A percentile compares a stretch with the other conserved stretches of the same genome.
Conservation (phyloP, 2,113 vertebrate genomes). For the Sylvia atricapilla region DNA sequence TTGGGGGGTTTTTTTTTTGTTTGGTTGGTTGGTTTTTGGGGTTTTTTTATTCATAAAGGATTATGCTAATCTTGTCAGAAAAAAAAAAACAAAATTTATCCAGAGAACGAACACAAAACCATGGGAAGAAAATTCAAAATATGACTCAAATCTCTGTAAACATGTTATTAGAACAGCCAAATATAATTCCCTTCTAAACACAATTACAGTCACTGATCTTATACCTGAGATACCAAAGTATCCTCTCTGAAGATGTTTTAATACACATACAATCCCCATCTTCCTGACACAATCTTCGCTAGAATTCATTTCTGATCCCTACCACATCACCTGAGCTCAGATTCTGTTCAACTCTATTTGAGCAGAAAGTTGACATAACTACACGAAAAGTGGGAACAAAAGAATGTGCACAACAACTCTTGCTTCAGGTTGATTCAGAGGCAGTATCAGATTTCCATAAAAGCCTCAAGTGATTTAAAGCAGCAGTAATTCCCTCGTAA, state of each 20-base stretch:
- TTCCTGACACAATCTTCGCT: not conserved
- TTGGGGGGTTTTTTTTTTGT: not conserved
- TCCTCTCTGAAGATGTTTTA: not conserved
- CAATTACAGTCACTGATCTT: not conserved
- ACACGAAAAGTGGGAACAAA: not conserved
- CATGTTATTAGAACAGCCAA: not conserved
- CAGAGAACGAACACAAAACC: not conserved
- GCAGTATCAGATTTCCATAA: conserved; percentile 20
- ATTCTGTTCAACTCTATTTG: not conserved
- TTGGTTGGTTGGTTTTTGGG: not conserved
- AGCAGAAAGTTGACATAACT: not conserved
- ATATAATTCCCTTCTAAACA: not conserved
- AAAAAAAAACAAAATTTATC: not conserved
- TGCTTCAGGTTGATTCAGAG: not conserved
- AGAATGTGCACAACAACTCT: not conserved
- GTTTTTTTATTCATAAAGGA: not conserved
- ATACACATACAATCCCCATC: not conserved
- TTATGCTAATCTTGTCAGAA: not conserved
- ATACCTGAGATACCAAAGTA: not conserved
- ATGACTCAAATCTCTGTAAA: not conserved
- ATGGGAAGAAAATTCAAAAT: not conserved
- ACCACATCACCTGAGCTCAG: not conserved
- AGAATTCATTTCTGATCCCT: not conserved
- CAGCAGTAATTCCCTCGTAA: conserved; percentile 5
- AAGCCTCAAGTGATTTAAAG: not conserved